Base-by-base conservation (phyloP, 2,797 vertebrate genomes). In the Megalops cyprinoides region DNA sequence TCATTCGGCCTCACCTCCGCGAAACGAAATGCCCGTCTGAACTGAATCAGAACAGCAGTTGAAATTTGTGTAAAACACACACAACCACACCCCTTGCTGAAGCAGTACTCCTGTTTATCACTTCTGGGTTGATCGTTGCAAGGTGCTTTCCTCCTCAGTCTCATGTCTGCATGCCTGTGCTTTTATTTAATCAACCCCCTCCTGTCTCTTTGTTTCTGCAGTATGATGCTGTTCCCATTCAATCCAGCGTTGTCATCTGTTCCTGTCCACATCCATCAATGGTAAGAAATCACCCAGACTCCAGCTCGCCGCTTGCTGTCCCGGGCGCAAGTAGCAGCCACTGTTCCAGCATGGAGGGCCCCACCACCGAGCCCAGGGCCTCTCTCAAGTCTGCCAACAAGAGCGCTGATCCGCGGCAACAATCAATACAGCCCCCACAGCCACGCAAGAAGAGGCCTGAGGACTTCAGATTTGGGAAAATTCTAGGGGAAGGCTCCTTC, bases 161-260 rank as follows among this genome's bases (percentile, higher is more conserved):
- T 51, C 34, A 28, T n/a, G 20, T 39, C 25, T 42, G 25, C 2
- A 77, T 18, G 23, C 23, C 28, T 42, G 44, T 10, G 18, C 10
- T 69, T 53, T 39, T 31, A 51, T 48, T 75, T n/a, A 46, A 67
- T 49, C 25, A 25, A 7, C 62, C 37, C 82, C 55, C 88, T 69
- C 46, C n/a, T 76, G 28, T 76, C 23, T 84, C 31, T 81, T 37
- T 77, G n/a, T 12, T 76, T 78, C 4, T 90, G 83, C 85, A 99
- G 98, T 99, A 98, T 95, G 98, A 99, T 96, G 95, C 98, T 90
- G 96, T 98, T 94, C 97, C 98, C 86, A 96, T 99, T 92, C 97
- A 98, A 92, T 92, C 98, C 92, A 97, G 95, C 1, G 97, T 97
- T 93, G 97, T 97, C 93, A 95, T 99, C 93, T 98, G 98, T 93